These are phyloP conservation scores for Hermaeophaga mercurialis DNA, from an alignment of 2,888 invertebrate genomes.

Conservation along the genomic window DNA sequence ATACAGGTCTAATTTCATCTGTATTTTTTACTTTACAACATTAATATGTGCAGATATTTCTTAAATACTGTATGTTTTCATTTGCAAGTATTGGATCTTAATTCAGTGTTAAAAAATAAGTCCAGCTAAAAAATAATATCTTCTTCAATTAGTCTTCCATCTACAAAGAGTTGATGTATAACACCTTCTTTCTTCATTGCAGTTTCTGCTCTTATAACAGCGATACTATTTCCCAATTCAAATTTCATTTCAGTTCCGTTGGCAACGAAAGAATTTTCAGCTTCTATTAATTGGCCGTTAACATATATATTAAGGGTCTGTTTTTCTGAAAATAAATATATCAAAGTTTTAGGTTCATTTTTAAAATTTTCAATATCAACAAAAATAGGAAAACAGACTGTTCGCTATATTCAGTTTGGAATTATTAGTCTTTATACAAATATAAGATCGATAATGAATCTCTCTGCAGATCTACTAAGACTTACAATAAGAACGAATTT, in stretches of 20 bases:
- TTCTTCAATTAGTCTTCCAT: conserved; percentile 49
- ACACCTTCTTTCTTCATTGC: conserved; percentile 60
- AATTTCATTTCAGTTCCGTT: conserved; percentile 86
- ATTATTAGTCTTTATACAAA: too few species aligned
- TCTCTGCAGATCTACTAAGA: too few species aligned
- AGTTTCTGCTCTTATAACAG: conserved; percentile 59
- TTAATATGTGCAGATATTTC: too few species aligned
- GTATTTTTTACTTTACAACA: too few species aligned
- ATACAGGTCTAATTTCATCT: too few species aligned
- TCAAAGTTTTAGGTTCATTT: background rate
- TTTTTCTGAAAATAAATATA: conserved; percentile 65
- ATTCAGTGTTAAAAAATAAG: too few species aligned
- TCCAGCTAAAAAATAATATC: conserved; percentile 38
- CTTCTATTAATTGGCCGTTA: conserved; percentile 71
- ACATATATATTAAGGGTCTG: conserved; percentile 77
- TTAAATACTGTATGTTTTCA: too few species aligned
- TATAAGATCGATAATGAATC: too few species aligned
- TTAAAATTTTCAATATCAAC: background rate
- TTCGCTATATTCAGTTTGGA: too few species aligned
- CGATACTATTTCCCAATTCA: conserved; percentile 60
- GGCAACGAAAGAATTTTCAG: conserved; percentile 81
- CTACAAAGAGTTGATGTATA: conserved; percentile 51
- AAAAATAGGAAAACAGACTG: background rate
- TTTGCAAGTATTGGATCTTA: too few species aligned
- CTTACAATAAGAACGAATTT: too few species aligned